A percentile compares a stretch with the other conserved stretches of the same genome.
These are phyloP conservation scores for Palythoa grandiflora DNA, from an alignment of 92 coral and sea anemone species.

Conservation along the genomic window DNA sequence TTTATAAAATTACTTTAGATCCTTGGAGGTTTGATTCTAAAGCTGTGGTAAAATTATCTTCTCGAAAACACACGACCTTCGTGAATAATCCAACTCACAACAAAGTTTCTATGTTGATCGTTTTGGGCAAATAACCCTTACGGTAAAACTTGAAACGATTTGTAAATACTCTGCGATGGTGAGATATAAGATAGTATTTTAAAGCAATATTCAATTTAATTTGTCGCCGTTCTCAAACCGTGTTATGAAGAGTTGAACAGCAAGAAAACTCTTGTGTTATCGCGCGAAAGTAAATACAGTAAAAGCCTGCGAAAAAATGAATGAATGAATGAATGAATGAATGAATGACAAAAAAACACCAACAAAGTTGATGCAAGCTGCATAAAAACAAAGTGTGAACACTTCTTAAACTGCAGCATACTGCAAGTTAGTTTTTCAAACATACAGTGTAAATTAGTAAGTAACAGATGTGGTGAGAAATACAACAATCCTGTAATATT, in stretches of 20 bases:
- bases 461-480: not conserved
- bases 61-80: too few relatives aligned
- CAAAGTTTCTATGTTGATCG: not conserved
- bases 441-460: not conserved
- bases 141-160: too few relatives aligned
- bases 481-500: not conserved
- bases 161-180: too few relatives aligned
- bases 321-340: too few relatives aligned
- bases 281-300: too few relatives aligned
- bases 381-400: not conserved
- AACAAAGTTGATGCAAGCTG: too few relatives aligned
- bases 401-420: not conserved
- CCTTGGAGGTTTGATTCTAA: not conserved
- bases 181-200: too few relatives aligned
- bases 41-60: not conserved
- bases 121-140: too few relatives aligned
- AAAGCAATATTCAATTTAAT: too few relatives aligned
- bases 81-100: too few relatives aligned
- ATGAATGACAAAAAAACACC: not conserved
- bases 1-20: not conserved
- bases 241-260: not conserved
- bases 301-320: too few relatives aligned
- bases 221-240: not conserved
- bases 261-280: not conserved
- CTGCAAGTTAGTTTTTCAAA: constrained; percentile 9